Percentiles rank a stretch among this genome's conserved stretches.
Conservation (phyloP, 2,797 vertebrate genomes). For the Phrynocephalus vlangalii region DNA sequence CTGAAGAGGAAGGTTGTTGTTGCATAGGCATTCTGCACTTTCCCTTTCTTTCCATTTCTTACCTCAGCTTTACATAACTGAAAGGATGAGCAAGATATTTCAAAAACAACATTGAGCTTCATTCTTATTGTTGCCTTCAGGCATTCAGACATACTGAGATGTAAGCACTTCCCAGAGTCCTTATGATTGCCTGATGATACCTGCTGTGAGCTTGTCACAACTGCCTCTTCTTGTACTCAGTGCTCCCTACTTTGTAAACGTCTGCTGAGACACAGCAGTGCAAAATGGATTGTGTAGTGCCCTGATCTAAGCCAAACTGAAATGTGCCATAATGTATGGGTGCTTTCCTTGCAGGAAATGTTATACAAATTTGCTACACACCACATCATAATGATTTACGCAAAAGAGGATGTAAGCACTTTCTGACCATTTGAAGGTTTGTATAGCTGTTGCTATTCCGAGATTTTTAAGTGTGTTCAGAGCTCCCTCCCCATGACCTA, state of each 20-base stretch:
- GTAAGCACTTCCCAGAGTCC: neutral
- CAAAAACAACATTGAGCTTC: neutral
- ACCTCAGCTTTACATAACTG: neutral
- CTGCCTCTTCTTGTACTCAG: neutral
- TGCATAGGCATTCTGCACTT: no score
- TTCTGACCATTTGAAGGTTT: neutral
- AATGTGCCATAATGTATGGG: no score
- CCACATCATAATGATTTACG: neutral
- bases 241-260: neutral
- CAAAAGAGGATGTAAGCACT: no score
- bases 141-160: neutral
- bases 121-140: neutral
- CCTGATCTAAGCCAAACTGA: neutral
- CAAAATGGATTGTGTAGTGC: neutral
- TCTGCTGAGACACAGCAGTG: neutral
- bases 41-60: neutral
- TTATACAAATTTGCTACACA: neutral
- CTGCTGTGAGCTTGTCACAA: neutral
- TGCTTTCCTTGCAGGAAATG: neutral
- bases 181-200: neutral
- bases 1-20: no score
- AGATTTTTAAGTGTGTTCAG: no score
- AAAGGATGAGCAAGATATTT: neutral
- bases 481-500: no score
- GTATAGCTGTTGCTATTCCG: no score